A percentile compares a stretch with the other conserved stretches of the same genome.
Evolutionary conservation across 1,140 invertebrate species (phyloP).

Genomic region (Anadara kagoshimensis): DNA sequence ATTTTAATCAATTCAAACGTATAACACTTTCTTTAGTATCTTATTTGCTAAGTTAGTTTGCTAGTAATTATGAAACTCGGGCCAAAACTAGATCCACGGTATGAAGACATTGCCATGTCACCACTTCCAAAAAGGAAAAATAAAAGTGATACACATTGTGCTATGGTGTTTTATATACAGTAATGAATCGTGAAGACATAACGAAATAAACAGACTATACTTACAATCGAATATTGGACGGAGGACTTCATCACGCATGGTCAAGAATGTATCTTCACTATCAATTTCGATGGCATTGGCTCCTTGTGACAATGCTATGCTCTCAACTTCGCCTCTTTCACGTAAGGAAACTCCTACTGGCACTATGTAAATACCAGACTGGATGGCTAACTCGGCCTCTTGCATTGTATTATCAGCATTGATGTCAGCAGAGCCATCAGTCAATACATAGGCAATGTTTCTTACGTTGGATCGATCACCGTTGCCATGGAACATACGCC

Average conservation of each 20-base stretch:
- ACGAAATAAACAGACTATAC: background rate
- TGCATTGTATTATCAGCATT: constrained; percentile 52
- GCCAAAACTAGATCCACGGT: no score
- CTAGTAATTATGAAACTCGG: no score
- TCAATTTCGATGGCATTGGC: constrained; percentile 48
- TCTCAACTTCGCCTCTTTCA: constrained; percentile 57
- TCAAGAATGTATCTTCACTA: constrained; percentile 28
- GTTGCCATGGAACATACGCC: constrained; percentile 57
- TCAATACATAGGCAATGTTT: constrained; percentile 65
- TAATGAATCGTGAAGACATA: no score
- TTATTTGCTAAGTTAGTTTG: no score
- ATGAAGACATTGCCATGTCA: no score
- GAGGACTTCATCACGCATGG: constrained; percentile 52
- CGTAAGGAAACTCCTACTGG: constrained; percentile 58
- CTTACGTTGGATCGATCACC: constrained; percentile 57
- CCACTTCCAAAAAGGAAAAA: no score
- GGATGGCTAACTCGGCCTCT: constrained; percentile 60
- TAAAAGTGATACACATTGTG: no score
- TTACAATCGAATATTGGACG: constrained; percentile 56
- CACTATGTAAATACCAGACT: constrained; percentile 58
- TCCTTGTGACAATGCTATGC: constrained; percentile 59
- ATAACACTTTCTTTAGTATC: no score
- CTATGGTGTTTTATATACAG: no score
- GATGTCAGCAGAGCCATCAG: constrained; percentile 59
- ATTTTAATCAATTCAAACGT: no score